Conservation (phyloP, 2,113 vertebrate genomes). For the Ranitomeya variabilis region DNA sequence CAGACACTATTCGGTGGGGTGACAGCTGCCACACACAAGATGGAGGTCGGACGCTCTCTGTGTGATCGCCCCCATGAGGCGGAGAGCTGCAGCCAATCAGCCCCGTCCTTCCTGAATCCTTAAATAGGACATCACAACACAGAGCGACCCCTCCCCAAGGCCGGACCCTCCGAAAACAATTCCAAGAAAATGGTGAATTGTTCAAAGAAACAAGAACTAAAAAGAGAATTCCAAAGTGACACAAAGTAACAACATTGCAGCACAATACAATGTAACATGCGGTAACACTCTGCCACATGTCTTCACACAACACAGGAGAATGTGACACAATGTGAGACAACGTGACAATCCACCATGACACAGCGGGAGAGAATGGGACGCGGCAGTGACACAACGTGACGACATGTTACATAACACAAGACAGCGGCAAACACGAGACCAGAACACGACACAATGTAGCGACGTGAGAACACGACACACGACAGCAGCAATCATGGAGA, state of each 20-base stretch:
- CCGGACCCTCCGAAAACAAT: too few species aligned
- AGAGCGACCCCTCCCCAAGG: neutral
- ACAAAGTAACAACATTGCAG: neutral
- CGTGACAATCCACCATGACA: too few species aligned
- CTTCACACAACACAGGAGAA: neutral
- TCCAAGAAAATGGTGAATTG: neutral
- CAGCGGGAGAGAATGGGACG: too few species aligned
- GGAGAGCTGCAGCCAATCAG: neutral
- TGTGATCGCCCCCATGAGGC: neutral
- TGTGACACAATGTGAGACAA: neutral
- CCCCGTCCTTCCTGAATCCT: neutral
- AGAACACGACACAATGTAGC: too few species aligned
- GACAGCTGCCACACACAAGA: slow-evolving; percentile 24
- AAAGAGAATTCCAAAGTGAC: neutral
- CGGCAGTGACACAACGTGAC: too few species aligned
- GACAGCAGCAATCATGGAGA: too few species aligned
- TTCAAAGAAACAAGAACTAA: neutral
- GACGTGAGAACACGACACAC: too few species aligned
- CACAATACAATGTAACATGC: neutral
- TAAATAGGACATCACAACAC: neutral
- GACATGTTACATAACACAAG: too few species aligned
- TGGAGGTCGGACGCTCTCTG: neutral
- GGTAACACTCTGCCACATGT: neutral
- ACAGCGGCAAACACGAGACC: too few species aligned
- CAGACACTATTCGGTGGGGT: neutral